Conservation (phyloP, 2,797 vertebrate genomes). For the Schizopygopsis pylzovi region DNA sequence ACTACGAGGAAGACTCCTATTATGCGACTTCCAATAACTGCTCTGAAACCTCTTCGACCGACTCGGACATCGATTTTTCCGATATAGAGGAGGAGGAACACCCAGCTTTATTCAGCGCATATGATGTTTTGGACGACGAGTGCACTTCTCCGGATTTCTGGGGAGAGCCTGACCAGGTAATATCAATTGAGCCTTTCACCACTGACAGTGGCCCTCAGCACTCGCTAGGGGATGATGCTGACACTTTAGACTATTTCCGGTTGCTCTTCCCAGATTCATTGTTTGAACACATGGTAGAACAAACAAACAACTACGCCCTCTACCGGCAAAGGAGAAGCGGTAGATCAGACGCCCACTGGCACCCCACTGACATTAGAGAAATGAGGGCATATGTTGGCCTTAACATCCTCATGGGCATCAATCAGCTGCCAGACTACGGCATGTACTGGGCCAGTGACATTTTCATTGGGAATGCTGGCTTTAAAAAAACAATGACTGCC, state of each 20-base stretch:
- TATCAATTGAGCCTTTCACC: conserved; percentile 81
- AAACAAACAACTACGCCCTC: conserved; percentile 89
- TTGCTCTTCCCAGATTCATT: conserved; percentile 87
- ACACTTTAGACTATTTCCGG: conserved; percentile 88
- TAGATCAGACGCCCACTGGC: conserved; percentile 84
- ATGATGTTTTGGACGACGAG: conserved; percentile 78
- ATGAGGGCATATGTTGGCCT: conserved; percentile 84
- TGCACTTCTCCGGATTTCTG: conserved; percentile 82
- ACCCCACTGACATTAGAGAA: conserved; percentile 84
- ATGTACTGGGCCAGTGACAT: conserved; percentile 88
- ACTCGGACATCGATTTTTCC: conserved; percentile 87
- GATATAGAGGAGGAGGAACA: conserved; percentile 85
- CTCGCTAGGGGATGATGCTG: conserved; percentile 83
- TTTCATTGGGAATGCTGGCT: conserved; percentile 85
- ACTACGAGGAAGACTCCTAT: conserved; percentile 79
- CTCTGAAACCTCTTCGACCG: conserved; percentile 81
- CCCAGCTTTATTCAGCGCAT: conserved; percentile 78
- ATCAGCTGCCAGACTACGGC: conserved; percentile 83
- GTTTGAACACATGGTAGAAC: conserved; percentile 89
- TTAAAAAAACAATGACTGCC: conserved; percentile 85
- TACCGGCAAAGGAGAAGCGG: conserved; percentile 84
- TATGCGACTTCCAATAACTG: conserved; percentile 81
- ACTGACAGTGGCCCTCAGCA: conserved; percentile 83
- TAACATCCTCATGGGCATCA: conserved; percentile 86
- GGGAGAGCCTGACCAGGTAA: conserved; percentile 85